Percentiles rank a stretch among this genome's conserved stretches.
phyloP scores from a whole-genome alignment of 23 tunicate genomes.

The Ascidia mentula region DNA sequence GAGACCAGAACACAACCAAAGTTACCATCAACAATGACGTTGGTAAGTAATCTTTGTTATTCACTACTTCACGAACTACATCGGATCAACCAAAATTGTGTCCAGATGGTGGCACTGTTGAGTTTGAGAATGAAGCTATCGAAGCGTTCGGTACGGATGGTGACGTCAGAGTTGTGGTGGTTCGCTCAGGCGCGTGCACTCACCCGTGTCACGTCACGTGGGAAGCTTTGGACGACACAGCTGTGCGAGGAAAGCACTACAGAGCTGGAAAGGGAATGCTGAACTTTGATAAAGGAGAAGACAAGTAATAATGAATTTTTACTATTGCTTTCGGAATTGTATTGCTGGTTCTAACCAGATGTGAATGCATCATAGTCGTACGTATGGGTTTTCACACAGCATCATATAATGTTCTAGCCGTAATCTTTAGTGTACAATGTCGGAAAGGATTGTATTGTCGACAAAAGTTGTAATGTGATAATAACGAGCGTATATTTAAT shows the following conservation, averaged over 20 bases:
- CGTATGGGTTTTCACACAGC: too few species aligned
- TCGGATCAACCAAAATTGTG: background rate
- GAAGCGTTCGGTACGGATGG: slow-evolving; percentile 70
- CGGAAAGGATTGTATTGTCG: too few species aligned
- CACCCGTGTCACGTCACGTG: slow-evolving; percentile 81
- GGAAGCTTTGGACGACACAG: slow-evolving; percentile 83
- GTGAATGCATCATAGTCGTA: too few species aligned
- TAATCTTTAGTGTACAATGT: too few species aligned
- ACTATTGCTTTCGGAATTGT: too few species aligned
- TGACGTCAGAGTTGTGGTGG: slow-evolving; percentile 61
- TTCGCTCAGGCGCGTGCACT: slow-evolving; percentile 52
- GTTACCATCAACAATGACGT: slow-evolving; percentile 76
- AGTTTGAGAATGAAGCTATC: slow-evolving; percentile 38
- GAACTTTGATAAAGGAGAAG: slow-evolving; percentile 64
- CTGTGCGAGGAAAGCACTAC: slow-evolving; percentile 88
- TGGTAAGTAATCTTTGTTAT: slow-evolving; percentile 32
- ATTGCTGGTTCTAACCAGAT: too few species aligned
- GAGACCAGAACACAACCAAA: slow-evolving; percentile 67
- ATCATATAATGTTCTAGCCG: too few species aligned
- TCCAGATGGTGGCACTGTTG: slow-evolving; percentile 77
- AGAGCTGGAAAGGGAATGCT: slow-evolving; percentile 69
- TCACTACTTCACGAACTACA: background rate
- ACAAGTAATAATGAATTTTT: slow-evolving; percentile 30
- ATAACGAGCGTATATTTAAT: too few species aligned
- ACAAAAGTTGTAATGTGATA: too few species aligned